These are phyloP conservation scores for Boleophthalmus pectinirostris DNA, from an alignment of 2,113 vertebrate species.

Conservation along the genomic window DNA sequence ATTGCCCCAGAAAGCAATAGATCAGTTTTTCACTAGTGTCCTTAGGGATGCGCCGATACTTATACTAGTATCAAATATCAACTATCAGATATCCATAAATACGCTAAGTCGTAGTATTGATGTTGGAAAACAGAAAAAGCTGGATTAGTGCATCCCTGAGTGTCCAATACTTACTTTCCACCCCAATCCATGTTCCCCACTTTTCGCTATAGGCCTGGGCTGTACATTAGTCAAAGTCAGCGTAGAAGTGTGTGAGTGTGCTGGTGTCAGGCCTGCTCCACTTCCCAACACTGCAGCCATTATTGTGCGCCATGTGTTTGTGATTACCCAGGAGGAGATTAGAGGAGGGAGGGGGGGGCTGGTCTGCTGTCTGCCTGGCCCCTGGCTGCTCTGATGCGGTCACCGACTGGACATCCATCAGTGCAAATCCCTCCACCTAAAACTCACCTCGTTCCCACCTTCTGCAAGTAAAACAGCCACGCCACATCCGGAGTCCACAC, in stretches of 20 bases:
- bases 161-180: background rate
- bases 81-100: too few species aligned
- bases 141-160: background rate
- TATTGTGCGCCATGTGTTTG: constrained; percentile 73
- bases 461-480: constrained; percentile 12
- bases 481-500: constrained; percentile 27
- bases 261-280: constrained; percentile 45
- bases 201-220: constrained; percentile 8
- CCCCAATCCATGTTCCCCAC: background rate
- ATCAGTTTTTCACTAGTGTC: background rate
- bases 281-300: constrained; percentile 68
- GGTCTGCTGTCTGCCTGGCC: constrained; percentile 54
- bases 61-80: too few species aligned
- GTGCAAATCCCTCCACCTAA: constrained; percentile 27
- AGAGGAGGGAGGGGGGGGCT: constrained; percentile 56
- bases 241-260: constrained; percentile 25
- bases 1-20: background rate
- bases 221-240: constrained; percentile 21
- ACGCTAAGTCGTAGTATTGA: too few species aligned
- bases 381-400: constrained; percentile 64
- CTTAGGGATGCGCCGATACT: too few species aligned
- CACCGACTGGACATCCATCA: constrained; percentile 60
- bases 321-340: constrained; percentile 72
- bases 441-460: constrained; percentile 30
- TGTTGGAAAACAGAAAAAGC: too few species aligned